Evolutionary conservation across 1,140 invertebrate genomes (phyloP), one percentile per base, ranked within the genome.

Genomic region (Eufriesea mexicana): DNA sequence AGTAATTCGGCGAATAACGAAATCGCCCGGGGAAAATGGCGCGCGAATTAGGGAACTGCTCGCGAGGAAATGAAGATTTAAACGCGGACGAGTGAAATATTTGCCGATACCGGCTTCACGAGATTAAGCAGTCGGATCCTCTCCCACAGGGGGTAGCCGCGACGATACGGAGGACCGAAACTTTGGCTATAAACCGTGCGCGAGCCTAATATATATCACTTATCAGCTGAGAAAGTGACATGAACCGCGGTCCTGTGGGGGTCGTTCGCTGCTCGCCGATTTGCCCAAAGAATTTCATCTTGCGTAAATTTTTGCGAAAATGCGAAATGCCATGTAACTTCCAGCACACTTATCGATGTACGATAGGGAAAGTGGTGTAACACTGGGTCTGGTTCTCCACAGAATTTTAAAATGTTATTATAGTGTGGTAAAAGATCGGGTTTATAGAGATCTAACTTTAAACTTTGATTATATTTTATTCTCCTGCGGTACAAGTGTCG

Each of bases 121-220:
- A 83, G 81, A 83, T 78, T 83, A 83, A 83, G 75, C 71, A 77
- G 64, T 55, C 55, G 74, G 75, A 83, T 78, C 66, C 5, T 47
- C 35, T 71, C 47, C 75, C 81, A 8, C 2, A 2, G 74, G 81
- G 81, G 55, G 35, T 16, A 55, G 49, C 72, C 28, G 35, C 28
- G 81, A 78, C 78, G 66, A 78, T 83, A 83, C 55, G 45, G 75
- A 83, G 66, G 54, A 57, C 66, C 66, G 35, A 83, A 83, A 83
- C 72, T 83, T 83, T 83, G 55, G 64, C 81, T 70, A 83, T 78
- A 83, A 83, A 83, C 81, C 49, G 64, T 62, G 20, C 73, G 42
- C 54, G n/a, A 23, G 47, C 25, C 75, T 78, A 71, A 83, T 83
- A 83, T 70, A 71, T 62, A 42, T 70, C 47, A 78, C 70, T 83